phyloP scores from a whole-genome alignment of 2,888 invertebrate genomes.

The Molorchus minor region DNA sequence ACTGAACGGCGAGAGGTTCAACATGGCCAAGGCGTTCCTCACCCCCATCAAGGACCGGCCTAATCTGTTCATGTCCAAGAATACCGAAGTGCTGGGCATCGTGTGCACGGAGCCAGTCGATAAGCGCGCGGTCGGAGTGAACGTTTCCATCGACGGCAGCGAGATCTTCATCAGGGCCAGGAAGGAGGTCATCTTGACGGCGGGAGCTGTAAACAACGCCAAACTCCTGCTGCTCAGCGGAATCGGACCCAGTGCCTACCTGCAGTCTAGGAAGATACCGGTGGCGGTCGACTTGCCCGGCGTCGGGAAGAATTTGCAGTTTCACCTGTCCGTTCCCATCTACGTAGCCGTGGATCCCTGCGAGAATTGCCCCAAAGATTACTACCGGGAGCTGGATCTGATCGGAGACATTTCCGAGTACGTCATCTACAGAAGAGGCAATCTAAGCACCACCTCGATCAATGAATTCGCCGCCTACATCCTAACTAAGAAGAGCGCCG shows the following conservation, averaged over 20 bases:
- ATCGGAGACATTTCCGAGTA: constrained; percentile 64
- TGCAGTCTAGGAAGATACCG: constrained; percentile 54
- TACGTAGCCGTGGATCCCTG: constrained; percentile 34
- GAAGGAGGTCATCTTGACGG: constrained; percentile 68
- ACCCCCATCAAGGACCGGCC: constrained; percentile 76
- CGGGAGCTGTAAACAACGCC: constrained; percentile 71
- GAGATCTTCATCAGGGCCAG: constrained; percentile 55
- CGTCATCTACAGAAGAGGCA: constrained; percentile 64
- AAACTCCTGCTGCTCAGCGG: constrained; percentile 72
- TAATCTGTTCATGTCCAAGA: constrained; percentile 79
- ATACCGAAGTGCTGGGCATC: constrained; percentile 76
- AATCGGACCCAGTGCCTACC: constrained; percentile 62
- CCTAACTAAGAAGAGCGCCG: constrained; percentile 59
- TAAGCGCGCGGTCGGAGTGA: constrained; percentile 62
- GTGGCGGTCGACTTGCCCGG: constrained; percentile 41
- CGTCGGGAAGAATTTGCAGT: constrained; percentile 67
- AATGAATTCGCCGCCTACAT: constrained; percentile 65
- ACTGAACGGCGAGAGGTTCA: constrained; percentile 51
- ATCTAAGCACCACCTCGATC: constrained; percentile 59
- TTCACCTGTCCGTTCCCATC: constrained; percentile 53
- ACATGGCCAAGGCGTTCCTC: constrained; percentile 76
- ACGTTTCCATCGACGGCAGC: constrained; percentile 37
- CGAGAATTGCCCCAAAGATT: constrained; percentile 28
- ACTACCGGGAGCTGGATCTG: constrained; percentile 56
- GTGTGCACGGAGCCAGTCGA: constrained; percentile 68